Percentiles rank a stretch among this genome's conserved stretches.
These are phyloP conservation scores for Platysteira castanea DNA, from an alignment of 2,113 vertebrate genomes.

Conservation along the genomic window DNA sequence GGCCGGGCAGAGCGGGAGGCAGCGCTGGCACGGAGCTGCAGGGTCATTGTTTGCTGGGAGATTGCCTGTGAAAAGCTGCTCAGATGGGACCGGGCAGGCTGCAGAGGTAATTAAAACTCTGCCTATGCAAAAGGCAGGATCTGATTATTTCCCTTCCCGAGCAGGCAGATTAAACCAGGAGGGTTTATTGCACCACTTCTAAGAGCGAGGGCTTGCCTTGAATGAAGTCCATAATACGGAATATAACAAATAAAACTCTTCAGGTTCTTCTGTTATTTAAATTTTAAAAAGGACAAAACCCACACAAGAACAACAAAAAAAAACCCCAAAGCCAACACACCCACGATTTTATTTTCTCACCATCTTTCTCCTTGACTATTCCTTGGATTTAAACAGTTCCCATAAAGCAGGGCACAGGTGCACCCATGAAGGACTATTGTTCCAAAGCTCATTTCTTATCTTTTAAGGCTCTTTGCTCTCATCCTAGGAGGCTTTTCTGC, in stretches of 20 bases:
- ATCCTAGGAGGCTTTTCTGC: not conserved
- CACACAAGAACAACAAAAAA: not conserved
- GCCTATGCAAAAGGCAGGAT: constrained; percentile 60
- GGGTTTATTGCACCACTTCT: constrained; percentile 48
- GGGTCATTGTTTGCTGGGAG: constrained; percentile 66
- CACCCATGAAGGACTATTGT: not conserved
- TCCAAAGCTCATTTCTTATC: not conserved
- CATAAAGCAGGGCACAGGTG: not conserved
- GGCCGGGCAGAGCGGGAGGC: not conserved
- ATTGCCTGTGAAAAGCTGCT: constrained; percentile 65
- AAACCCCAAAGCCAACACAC: not conserved
- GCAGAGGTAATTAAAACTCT: constrained; percentile 72
- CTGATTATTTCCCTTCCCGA: constrained; percentile 59
- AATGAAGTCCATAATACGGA: not conserved
- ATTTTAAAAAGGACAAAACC: not conserved
- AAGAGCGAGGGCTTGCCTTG: not conserved
- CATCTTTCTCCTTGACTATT: not conserved
- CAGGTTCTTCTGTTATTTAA: not conserved
- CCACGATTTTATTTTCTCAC: not conserved
- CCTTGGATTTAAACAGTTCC: not conserved
- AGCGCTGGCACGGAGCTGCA: not conserved
- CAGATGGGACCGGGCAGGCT: constrained; percentile 50
- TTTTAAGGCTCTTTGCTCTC: not conserved
- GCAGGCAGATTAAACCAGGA: constrained; percentile 48
- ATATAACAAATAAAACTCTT: constrained; percentile 8